Percentiles rank a stretch among this genome's conserved stretches.
phyloP scores from a whole-genome alignment of 1,140 invertebrate genomes.

The Hyposmocoma kahamanoa region DNA sequence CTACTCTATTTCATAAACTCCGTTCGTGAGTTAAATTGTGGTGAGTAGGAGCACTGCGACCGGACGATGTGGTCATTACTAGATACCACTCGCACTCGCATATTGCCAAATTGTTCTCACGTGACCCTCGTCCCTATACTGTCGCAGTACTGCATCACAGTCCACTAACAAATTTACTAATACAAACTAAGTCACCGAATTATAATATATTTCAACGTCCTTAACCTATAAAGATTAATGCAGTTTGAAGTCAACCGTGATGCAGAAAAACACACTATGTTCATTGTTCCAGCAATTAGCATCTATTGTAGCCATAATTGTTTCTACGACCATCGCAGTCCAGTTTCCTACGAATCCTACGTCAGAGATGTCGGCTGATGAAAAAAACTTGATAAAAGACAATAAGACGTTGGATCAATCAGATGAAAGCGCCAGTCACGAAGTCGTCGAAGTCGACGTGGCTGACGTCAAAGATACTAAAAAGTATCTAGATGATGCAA shows the following conservation, averaged over 20 bases:
- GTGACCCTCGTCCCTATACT: conserved; percentile 17
- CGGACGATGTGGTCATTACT: conserved; percentile 47
- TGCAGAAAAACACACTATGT: background rate
- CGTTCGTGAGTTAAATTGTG: no score
- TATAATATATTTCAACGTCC: no score
- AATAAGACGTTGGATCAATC: conserved; percentile 47
- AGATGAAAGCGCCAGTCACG: conserved; percentile 52
- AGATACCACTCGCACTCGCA: conserved; percentile 29
- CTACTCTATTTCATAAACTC: no score
- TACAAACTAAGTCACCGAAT: no score
- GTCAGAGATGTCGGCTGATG: conserved; percentile 60
- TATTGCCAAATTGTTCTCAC: conserved; percentile 41
- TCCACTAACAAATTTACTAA: no score
- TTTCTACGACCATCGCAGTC: conserved; percentile 26
- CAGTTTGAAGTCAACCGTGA: no score
- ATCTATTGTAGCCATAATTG: conserved; percentile 15
- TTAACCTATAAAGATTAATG: no score
- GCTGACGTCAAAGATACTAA: conserved; percentile 51
- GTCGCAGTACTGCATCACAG: no score
- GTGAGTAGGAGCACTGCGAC: background rate
- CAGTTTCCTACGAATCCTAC: conserved; percentile 44
- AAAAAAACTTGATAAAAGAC: conserved; percentile 34
- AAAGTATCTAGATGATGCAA: conserved; percentile 23
- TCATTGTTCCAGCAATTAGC: conserved; percentile 33
- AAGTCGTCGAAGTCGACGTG: conserved; percentile 34